Percentiles rank a stretch among this genome's conserved stretches.
Evolutionary conservation across 2,888 invertebrate species (phyloP).

Genomic region (Erpobdella octoculata): DNA sequence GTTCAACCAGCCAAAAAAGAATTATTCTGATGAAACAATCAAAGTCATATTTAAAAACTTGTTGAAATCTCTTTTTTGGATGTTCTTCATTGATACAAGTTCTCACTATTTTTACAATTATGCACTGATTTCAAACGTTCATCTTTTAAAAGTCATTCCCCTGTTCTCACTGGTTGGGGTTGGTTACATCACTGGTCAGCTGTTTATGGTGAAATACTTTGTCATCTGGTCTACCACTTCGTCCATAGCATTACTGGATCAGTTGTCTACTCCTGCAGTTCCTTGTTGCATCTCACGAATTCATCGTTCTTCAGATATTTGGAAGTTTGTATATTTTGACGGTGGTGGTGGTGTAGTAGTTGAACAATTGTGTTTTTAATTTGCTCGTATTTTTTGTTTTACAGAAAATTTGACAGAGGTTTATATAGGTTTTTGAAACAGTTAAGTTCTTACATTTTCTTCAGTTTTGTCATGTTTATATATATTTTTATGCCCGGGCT

Average conservation of each 20-base stretch:
- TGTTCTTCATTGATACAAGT: conserved; percentile 7
- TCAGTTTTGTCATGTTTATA: too few species aligned
- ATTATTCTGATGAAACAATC: not conserved
- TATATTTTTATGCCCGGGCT: too few species aligned
- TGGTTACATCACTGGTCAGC: conserved; percentile 18
- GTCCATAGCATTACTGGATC: not conserved
- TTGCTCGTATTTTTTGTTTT: too few species aligned
- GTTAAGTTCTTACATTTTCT: too few species aligned
- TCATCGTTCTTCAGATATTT: conserved; percentile 21
- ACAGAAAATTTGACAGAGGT: too few species aligned
- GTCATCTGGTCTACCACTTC: conserved; percentile 15
- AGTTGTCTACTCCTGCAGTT: not conserved
- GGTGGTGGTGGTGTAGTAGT: not conserved
- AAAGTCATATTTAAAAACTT: not conserved
- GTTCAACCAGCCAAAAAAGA: not conserved
- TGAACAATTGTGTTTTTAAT: too few species aligned
- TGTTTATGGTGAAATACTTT: conserved; percentile 27
- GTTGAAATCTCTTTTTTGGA: conserved; percentile 11
- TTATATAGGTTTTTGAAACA: too few species aligned
- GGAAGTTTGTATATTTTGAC: conserved; percentile 6
- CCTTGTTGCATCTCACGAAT: conserved; percentile 21
- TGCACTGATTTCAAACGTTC: not conserved
- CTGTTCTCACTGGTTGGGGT: conserved; percentile 17
- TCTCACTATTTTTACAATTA: conserved; percentile 9
- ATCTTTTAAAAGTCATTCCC: not conserved